These are phyloP conservation scores for Malacoctenus gilli DNA, from an alignment of 2,797 vertebrate genomes.

Conservation along the genomic window DNA sequence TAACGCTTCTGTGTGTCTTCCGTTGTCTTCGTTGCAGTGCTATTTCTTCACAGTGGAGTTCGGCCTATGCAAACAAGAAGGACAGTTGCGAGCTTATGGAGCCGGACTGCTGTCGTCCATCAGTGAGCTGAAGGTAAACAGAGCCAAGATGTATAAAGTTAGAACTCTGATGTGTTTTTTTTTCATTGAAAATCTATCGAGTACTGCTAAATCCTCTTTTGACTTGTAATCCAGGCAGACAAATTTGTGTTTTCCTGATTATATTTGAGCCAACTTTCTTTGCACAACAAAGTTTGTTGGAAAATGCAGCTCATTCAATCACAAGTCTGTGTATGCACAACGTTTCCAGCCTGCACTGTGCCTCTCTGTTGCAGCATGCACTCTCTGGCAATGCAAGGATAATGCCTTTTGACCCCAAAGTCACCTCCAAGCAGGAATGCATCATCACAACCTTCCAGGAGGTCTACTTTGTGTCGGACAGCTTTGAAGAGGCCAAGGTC, in stretches of 20 bases:
- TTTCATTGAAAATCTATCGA: not conserved
- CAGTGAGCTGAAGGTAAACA: conserved; percentile 89
- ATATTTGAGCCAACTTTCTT: no score
- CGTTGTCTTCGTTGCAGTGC: conserved; percentile 83
- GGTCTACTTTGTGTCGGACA: conserved; percentile 94
- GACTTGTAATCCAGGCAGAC: no score
- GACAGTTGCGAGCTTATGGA: conserved; percentile 92
- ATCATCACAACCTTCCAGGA: conserved; percentile 97
- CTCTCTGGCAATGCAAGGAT: conserved; percentile 90
- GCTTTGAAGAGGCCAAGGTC: conserved; percentile 96
- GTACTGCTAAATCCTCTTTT: not conserved
- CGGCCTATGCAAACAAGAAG: conserved; percentile 97
- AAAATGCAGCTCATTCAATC: no score
- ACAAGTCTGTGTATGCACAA: no score
- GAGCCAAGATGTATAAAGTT: conserved; percentile 4
- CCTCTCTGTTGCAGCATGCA: conserved; percentile 80
- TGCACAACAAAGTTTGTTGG: no score
- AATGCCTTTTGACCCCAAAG: conserved; percentile 91
- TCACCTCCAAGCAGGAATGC: conserved; percentile 93
- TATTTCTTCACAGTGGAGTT: conserved; percentile 99
- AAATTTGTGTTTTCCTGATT: not conserved
- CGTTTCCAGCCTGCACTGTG: not conserved
- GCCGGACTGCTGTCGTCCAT: conserved; percentile 96
- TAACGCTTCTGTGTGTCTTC: conserved; percentile 84
- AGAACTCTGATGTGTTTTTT: no score